Evolutionary conservation across 2,888 invertebrate species (phyloP), one percentile per base, ranked within the genome.

Genomic region (Philereme transversata): DNA sequence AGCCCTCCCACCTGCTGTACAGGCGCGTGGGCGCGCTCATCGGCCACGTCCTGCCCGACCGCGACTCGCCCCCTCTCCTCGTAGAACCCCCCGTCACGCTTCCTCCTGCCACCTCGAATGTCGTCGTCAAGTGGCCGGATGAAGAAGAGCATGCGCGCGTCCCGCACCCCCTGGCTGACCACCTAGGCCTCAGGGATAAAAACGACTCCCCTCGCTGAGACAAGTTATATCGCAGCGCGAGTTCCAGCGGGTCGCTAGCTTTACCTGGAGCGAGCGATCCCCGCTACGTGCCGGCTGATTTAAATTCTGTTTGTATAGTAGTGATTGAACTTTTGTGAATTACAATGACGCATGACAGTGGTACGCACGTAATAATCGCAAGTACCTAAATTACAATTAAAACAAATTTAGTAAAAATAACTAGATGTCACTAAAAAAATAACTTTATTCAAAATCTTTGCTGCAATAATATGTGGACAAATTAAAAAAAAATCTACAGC

Each of bases 11-110:
- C 57, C 72, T 85, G 0, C 69, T 83, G 54, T 90, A 88, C 68
- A 77, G 84, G 51, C 83, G 88, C 51, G 88, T 88, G 4, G 88
- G 88, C 11, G 83, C 88, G 4, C 72, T 89, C 44, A 79, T 90
- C 50, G 89, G 88, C 3, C 89, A 90, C 66, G 71, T 90, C 36
- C 65, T 90, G 46, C 83, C 89, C 0, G 87, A 86, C 38, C 84
- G 82, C 49, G 88, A 89, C 51, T 88, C 84, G 4, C 69, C 88
- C 38, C 88, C 90, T 3, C 83, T 88, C 3, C 76, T 88, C 3
- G 84, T 90, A n/a, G 91, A 91, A 56, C 88, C 90, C 3, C 91
- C 91, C 0, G 81, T 91, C 6, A 90, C 92, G 68, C 77, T 89
- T 49, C 89, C 90, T 2, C 77, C 87, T 4, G 76, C 83, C 45